A percentile compares a stretch with the other conserved stretches of the same genome.
Evolutionary conservation across 2,113 vertebrate species (phyloP).

Genomic region (Phoxinus phoxinus): DNA sequence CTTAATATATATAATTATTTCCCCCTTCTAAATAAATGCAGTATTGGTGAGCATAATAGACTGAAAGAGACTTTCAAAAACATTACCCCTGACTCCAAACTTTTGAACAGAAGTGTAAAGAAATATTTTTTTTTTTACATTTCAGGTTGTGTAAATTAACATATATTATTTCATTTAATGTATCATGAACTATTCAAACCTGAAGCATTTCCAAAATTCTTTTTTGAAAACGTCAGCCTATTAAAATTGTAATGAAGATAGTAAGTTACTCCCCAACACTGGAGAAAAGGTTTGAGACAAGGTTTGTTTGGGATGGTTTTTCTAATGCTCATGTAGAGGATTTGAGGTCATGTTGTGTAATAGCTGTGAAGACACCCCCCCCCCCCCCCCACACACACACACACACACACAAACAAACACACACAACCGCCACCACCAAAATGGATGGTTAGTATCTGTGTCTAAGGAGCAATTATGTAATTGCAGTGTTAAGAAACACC

Average conservation of each 20-base stretch:
- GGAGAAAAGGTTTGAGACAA: background rate
- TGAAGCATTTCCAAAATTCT: background rate
- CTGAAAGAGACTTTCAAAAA: background rate
- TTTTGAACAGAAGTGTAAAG: background rate
- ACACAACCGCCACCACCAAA: constrained; percentile 5
- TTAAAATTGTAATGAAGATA: background rate
- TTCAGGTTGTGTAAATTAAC: background rate
- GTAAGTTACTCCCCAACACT: background rate
- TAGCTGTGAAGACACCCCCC: constrained; percentile 22
- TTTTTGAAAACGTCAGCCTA: background rate
- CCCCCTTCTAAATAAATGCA: too few relatives aligned
- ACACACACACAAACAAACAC: background rate
- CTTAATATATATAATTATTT: too few relatives aligned
- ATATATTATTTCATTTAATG: background rate
- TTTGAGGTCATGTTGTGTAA: constrained; percentile 51
- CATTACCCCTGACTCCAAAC: background rate
- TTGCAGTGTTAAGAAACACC: constrained; percentile 44
- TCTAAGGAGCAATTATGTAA: constrained; percentile 44
- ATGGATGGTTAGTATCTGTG: constrained; percentile 29
- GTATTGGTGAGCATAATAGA: background rate
- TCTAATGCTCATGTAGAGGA: background rate
- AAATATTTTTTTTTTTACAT: too few relatives aligned
- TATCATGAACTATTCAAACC: background rate
- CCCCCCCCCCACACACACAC: too few relatives aligned
- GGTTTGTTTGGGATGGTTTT: constrained; percentile 29